phyloP scores from a whole-genome alignment of 2,113 vertebrate genomes.

The Clarias macrocephalus region DNA sequence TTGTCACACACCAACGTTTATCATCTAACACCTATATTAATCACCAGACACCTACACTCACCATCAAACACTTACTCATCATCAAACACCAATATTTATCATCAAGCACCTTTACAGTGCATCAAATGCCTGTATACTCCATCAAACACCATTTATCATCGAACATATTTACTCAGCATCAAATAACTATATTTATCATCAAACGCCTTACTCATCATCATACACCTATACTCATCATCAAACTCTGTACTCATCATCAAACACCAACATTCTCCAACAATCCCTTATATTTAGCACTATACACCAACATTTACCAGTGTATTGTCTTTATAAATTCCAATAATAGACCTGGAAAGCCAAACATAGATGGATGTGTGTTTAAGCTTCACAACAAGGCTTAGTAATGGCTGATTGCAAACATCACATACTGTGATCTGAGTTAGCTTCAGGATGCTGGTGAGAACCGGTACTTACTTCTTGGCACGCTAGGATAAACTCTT shows the following conservation, averaged over 20 bases:
- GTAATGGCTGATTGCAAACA: background rate
- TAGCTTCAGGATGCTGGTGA: background rate
- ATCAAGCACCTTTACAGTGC: too few species aligned
- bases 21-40: background rate
- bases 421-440: background rate
- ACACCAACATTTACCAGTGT: background rate
- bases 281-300: background rate
- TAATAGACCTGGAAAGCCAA: background rate
- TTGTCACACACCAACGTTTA: background rate
- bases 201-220: background rate
- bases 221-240: background rate
- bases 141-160: background rate
- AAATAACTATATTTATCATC: background rate
- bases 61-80: background rate
- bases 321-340: background rate
- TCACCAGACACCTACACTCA: background rate
- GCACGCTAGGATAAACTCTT: slow-evolving; percentile 93
- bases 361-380: background rate
- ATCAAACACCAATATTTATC: background rate
- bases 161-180: background rate
- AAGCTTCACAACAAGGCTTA: background rate
- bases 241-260: background rate
- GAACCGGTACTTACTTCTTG: slow-evolving; percentile 82
- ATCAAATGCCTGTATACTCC: too few species aligned
- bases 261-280: background rate